phyloP scores from a whole-genome alignment of 2,113 vertebrate genomes.

The Triplophysa siluroides region DNA sequence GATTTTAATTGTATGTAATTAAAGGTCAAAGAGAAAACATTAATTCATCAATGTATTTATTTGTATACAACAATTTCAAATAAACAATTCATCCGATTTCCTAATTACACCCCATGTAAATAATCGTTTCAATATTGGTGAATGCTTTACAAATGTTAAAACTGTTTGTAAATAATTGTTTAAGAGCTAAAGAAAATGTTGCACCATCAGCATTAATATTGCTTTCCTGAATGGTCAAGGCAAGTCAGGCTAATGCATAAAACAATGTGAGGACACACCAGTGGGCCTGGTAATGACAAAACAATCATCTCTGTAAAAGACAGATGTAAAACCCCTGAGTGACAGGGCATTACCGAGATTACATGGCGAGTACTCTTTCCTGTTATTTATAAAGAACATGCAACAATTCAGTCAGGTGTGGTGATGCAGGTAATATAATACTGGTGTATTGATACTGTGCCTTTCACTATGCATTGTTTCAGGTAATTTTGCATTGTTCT shows the following conservation, averaged over 20 bases:
- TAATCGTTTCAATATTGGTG: slow-evolving; percentile 49
- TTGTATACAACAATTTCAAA: slow-evolving; percentile 64
- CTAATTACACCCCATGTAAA: slow-evolving; percentile 27
- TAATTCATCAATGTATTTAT: slow-evolving; percentile 63
- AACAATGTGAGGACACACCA: slow-evolving; percentile 47
- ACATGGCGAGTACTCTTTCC: background rate
- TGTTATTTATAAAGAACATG: background rate
- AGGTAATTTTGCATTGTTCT: background rate
- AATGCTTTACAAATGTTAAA: slow-evolving; percentile 52
- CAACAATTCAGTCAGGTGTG: background rate
- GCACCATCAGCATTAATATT: slow-evolving; percentile 53
- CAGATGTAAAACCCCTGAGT: slow-evolving; percentile 26
- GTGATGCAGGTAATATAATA: background rate
- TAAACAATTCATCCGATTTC: slow-evolving; percentile 50
- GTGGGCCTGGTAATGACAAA: slow-evolving; percentile 62
- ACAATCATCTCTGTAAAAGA: slow-evolving; percentile 46
- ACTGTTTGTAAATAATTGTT: slow-evolving; percentile 53
- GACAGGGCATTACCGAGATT: slow-evolving; percentile 11
- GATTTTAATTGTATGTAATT: too few species aligned
- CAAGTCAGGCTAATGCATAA: slow-evolving; percentile 49
- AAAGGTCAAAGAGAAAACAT: background rate
- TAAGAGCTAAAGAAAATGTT: slow-evolving; percentile 39
- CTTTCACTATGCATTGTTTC: background rate
- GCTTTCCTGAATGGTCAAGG: slow-evolving; percentile 58
- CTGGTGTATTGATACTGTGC: background rate